These are phyloP conservation scores for Cyanoliseus patagonus DNA, from an alignment of 2,113 vertebrate species.

Conservation along the genomic window DNA sequence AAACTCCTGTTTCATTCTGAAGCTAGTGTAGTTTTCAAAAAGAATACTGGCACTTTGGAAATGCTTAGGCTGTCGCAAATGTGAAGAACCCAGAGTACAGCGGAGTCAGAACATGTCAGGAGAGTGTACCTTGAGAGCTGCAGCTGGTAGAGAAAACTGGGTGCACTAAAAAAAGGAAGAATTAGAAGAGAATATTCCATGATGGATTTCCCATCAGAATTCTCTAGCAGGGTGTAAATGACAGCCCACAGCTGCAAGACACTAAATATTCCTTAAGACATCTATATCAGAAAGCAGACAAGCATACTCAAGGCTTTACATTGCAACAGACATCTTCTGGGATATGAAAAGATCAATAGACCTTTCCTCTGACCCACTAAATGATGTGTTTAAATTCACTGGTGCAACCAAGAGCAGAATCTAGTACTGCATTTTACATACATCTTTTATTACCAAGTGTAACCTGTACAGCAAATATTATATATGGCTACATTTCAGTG, in stretches of 20 bases:
- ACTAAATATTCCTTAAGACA: not conserved
- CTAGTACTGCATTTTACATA: not conserved
- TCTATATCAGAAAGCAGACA: not conserved
- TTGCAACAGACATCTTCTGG: not conserved
- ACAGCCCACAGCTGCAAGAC: not conserved
- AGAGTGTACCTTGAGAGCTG: not conserved
- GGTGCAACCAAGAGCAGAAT: not conserved
- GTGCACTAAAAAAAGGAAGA: not conserved
- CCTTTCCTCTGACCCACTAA: not conserved
- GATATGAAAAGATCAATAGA: not conserved
- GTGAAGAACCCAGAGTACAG: not conserved
- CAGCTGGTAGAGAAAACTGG: not conserved
- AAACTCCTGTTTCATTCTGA: not conserved
- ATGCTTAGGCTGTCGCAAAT: not conserved
- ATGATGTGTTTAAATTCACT: not conserved
- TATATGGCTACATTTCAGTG: not conserved
- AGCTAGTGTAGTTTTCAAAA: not conserved
- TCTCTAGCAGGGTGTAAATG: not conserved
- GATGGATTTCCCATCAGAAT: not conserved
- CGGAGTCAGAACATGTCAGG: not conserved
- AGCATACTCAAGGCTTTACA: not conserved
- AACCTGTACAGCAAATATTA: not conserved
- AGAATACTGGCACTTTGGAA: not conserved
- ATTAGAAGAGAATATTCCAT: not conserved
- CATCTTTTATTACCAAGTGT: not conserved